Conservation (phyloP, 2,797 vertebrate genomes). For the Poecilia wingei region DNA sequence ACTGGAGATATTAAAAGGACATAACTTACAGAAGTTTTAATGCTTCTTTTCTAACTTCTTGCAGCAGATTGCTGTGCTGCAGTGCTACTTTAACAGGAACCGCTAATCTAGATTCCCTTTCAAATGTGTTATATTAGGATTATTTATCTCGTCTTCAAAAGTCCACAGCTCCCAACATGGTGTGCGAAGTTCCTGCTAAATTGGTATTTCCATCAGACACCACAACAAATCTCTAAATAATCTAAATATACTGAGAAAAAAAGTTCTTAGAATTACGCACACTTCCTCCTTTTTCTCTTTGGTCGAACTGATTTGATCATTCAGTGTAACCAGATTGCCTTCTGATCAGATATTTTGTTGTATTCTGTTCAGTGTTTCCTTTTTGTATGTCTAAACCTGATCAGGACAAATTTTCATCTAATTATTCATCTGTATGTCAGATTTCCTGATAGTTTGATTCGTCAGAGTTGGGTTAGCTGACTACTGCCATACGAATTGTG, state of each 20-base stretch:
- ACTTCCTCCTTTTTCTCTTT: neutral
- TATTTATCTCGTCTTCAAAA: neutral
- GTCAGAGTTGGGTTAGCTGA: neutral
- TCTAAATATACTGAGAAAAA: neutral
- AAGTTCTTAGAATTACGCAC: neutral
- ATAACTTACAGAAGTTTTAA: neutral
- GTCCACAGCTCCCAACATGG: neutral
- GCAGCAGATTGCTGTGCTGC: neutral
- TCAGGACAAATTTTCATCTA: neutral
- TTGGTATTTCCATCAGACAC: neutral
- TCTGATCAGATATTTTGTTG: neutral
- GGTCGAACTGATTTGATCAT: neutral
- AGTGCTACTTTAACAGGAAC: neutral
- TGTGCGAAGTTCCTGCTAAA: neutral
- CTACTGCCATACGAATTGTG: neutral
- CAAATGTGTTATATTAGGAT: neutral
- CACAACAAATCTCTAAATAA: neutral
- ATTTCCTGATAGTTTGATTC: neutral
- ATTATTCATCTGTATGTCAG: neutral
- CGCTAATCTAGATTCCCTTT: neutral
- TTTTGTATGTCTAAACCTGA: neutral
- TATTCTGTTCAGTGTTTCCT: neutral
- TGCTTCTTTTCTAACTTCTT: neutral
- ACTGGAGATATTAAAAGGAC: neutral
- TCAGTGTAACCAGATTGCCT: neutral